These are phyloP conservation scores for Helleia helle DNA, from an alignment of 2,888 invertebrate species.

Conservation along the genomic window DNA sequence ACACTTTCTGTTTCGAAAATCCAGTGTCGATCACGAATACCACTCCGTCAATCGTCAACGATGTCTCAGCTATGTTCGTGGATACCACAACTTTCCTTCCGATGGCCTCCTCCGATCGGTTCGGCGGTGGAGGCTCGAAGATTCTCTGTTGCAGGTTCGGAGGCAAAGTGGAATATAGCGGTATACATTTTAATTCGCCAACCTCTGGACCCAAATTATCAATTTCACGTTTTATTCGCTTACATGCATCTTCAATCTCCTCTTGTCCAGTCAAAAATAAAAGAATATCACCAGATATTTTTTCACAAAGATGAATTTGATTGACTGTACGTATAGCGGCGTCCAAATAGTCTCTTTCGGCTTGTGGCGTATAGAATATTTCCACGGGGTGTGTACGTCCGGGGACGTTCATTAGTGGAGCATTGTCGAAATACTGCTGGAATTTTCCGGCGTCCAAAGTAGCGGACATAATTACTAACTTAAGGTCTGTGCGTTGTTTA, in stretches of 20 bases:
- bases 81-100: conserved; percentile 96
- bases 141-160: conserved; percentile 97
- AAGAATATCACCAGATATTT: conserved; percentile 92
- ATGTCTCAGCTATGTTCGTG: conserved; percentile 99
- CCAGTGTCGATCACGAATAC: conserved; percentile 99
- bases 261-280: conserved; percentile 88
- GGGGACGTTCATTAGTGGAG: conserved; percentile 98
- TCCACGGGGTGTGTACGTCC: conserved; percentile 72
- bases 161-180: conserved; percentile 97
- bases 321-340: conserved; percentile 97
- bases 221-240: conserved; percentile 93
- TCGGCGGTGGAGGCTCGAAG: conserved; percentile 97
- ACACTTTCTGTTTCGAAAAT: conserved; percentile 99
- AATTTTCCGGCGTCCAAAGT: conserved; percentile 99
- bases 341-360: conserved; percentile 96
- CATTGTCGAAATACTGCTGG: conserved; percentile 98
- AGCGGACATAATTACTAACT: conserved; percentile 99
- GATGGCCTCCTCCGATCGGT: conserved; percentile 89
- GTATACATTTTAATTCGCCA: conserved; percentile 98
- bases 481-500: conserved; percentile 92
- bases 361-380: conserved; percentile 99
- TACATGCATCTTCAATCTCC: conserved; percentile 99
- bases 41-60: conserved; percentile 98
- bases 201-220: conserved; percentile 97
- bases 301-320: conserved; percentile 97